Evolutionary conservation across 1,140 invertebrate species (phyloP).

Genomic region (Drosophila tani): DNA sequence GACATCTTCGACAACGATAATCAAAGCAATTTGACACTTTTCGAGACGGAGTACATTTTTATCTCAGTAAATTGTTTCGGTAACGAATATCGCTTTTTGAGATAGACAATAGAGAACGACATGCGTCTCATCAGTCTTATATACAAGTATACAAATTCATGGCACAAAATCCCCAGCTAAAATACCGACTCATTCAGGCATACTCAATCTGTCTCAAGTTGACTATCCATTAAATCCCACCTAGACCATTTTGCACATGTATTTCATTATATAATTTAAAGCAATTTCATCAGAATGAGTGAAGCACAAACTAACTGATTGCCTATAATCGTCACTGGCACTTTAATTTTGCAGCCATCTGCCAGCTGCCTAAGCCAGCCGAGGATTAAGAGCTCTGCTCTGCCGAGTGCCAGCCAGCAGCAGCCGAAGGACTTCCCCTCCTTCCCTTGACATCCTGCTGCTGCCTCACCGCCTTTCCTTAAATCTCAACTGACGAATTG

Average conservation of each 20-base stretch:
- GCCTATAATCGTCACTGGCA: constrained; percentile 68
- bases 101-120: background rate
- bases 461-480: constrained; percentile 19
- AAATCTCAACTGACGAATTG: constrained; percentile 77
- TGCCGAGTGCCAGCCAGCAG: constrained; percentile 6
- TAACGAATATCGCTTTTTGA: background rate
- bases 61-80: background rate
- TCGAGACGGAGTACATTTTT: too few species aligned
- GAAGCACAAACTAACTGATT: constrained; percentile 62
- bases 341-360: constrained; percentile 74
- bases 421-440: constrained; percentile 1
- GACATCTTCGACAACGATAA: background rate
- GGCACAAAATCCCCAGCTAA: constrained; percentile 1
- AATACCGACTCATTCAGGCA: background rate
- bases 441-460: background rate
- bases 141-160: background rate
- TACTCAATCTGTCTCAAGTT: constrained; percentile 7
- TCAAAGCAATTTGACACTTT: background rate
- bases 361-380: constrained; percentile 65
- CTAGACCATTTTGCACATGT: constrained; percentile 10
- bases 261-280: constrained; percentile 32
- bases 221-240: constrained; percentile 3
- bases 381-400: constrained; percentile 63
- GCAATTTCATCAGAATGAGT: constrained; percentile 39
- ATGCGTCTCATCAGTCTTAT: background rate